Evolutionary conservation across 2,797 vertebrate genomes (phyloP).

Genomic region (Platalea minor): DNA sequence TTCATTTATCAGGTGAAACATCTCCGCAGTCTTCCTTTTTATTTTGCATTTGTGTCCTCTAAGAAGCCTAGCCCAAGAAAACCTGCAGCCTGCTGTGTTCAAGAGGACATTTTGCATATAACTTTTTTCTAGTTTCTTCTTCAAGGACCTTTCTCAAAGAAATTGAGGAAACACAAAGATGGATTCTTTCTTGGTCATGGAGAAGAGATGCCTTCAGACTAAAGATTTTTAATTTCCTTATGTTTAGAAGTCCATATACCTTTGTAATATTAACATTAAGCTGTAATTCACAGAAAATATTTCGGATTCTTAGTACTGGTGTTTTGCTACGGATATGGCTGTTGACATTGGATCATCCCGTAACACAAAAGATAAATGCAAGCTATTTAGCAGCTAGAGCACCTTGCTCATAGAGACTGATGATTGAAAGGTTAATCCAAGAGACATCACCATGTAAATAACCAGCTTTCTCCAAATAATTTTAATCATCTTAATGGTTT

Average conservation of each 20-base stretch:
- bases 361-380: neutral
- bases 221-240: neutral
- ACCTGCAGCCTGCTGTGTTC: neutral
- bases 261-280: neutral
- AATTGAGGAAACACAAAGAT: neutral
- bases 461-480: neutral
- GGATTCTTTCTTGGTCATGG: neutral
- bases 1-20: neutral
- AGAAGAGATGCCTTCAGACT: neutral
- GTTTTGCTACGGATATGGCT: neutral
- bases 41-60: neutral
- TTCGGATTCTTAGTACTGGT: neutral
- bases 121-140: neutral
- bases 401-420: neutral
- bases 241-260: neutral
- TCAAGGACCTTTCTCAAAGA: neutral
- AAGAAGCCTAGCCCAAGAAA: neutral
- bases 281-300: neutral
- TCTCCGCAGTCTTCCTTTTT: neutral
- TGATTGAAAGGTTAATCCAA: neutral
- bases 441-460: neutral
- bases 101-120: neutral
- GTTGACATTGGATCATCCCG: neutral
- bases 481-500: neutral
- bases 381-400: neutral